Evolutionary conservation across 1,140 invertebrate species (phyloP).

Genomic region (Apis laboriosa): DNA sequence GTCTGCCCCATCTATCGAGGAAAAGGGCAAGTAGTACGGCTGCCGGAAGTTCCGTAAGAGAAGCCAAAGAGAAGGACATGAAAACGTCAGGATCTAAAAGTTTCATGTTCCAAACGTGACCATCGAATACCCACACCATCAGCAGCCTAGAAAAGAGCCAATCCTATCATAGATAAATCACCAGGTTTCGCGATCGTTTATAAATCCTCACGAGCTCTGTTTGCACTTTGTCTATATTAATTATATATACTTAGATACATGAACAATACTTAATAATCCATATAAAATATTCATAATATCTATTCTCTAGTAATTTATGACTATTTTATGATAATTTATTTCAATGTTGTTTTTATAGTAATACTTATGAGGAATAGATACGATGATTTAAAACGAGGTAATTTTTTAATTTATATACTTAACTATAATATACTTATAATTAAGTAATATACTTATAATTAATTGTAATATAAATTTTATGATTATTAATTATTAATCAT

Average conservation of each 20-base stretch:
- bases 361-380: neutral
- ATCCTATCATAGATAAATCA: neutral
- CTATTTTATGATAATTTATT: neutral
- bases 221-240: neutral
- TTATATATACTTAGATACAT: neutral
- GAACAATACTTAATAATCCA: neutral
- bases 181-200: neutral
- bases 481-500: too few relatives aligned
- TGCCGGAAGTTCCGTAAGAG: slow-evolving; percentile 91
- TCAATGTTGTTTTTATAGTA: neutral
- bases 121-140: slow-evolving; percentile 92
- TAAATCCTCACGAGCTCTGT: neutral
- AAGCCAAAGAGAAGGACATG: slow-evolving; percentile 91
- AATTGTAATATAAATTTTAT: too few relatives aligned
- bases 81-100: slow-evolving; percentile 90
- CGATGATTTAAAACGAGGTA: too few relatives aligned
- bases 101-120: slow-evolving; percentile 92
- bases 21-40: slow-evolving; percentile 90
- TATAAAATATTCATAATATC: neutral
- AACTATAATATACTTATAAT: too few relatives aligned
- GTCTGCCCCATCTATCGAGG: slow-evolving; percentile 90
- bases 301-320: neutral
- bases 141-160: slow-evolving; percentile 83
- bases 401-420: too few relatives aligned
- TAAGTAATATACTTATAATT: too few relatives aligned